Percentiles rank a stretch among this genome's conserved stretches.
Conservation (phyloP, 2,888 invertebrate genomes). For the Spicauda simplicius region DNA sequence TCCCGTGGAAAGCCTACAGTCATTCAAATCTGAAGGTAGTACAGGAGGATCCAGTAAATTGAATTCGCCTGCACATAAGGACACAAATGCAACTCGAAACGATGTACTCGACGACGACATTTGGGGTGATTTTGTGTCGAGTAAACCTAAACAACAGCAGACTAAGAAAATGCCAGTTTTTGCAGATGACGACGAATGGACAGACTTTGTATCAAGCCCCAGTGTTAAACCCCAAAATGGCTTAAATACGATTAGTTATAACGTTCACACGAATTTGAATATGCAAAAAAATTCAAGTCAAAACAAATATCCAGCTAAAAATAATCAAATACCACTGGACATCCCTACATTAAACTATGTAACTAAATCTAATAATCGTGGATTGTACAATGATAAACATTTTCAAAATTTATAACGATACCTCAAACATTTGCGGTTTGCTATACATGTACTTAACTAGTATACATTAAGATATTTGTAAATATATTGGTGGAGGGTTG, state of each 20-base stretch:
- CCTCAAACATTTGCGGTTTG: conserved; percentile 49
- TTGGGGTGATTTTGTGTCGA: conserved; percentile 87
- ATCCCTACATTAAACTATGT: conserved; percentile 78
- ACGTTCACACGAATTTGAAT: conserved; percentile 75
- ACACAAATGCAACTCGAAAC: conserved; percentile 51
- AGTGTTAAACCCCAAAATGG: conserved; percentile 74
- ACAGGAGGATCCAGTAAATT: conserved; percentile 63
- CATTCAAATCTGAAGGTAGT: conserved; percentile 70
- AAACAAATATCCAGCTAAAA: conserved; percentile 59
- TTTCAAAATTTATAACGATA: conserved; percentile 83
- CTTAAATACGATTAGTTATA: conserved; percentile 77
- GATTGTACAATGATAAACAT: conserved; percentile 71
- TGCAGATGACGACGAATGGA: conserved; percentile 79
- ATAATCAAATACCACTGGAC: conserved; percentile 64
- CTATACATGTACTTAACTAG: conserved; percentile 65
- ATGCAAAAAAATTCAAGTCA: conserved; percentile 62
- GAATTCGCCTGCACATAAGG: conserved; percentile 65
- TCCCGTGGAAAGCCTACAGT: conserved; percentile 76
- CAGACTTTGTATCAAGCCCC: conserved; percentile 78
- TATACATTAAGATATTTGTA: conserved; percentile 54
- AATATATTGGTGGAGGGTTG: conserved; percentile 66
- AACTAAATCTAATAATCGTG: conserved; percentile 69
- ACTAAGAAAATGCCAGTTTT: conserved; percentile 59
- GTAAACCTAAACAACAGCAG: conserved; percentile 64
- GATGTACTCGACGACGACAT: conserved; percentile 79